These are phyloP conservation scores for Hydropsyche tenuis DNA, from an alignment of 1,140 invertebrate species.

Conservation along the genomic window DNA sequence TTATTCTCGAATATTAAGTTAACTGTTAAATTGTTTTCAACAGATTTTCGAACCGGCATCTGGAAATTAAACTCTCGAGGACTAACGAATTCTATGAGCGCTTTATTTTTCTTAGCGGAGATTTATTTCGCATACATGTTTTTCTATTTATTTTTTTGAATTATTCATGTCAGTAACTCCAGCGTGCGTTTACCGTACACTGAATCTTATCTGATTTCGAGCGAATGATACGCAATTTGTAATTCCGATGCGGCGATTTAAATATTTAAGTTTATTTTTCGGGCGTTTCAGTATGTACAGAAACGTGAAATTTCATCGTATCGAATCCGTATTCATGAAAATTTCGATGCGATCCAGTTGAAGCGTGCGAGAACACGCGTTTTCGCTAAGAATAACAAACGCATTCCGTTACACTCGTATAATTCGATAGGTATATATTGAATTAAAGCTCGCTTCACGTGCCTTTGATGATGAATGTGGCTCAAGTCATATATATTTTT, in stretches of 20 bases:
- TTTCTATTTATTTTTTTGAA: neutral
- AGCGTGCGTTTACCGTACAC: no score
- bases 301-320: slow-evolving; percentile 11
- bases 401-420: neutral
- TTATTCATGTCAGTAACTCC: neutral
- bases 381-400: neutral
- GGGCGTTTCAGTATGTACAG: neutral
- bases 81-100: no score
- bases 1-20: no score
- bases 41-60: no score
- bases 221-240: slow-evolving; percentile 12
- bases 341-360: slow-evolving; percentile 1
- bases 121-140: no score
- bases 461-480: no score
- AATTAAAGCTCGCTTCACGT: no score
- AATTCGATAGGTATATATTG: no score
- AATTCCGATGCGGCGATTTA: slow-evolving; percentile 18
- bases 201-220: slow-evolving; percentile 15
- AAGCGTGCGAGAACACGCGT: neutral
- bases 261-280: slow-evolving; percentile 24
- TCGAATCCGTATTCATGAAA: slow-evolving; percentile 13
- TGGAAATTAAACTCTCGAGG: no score
- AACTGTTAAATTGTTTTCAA: no score
- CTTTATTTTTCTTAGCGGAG: no score
- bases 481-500: no score